A percentile compares a stretch with the other conserved stretches of the same genome.
Conservation (phyloP, 2,888 invertebrate genomes). For the Myopa testacea region DNA sequence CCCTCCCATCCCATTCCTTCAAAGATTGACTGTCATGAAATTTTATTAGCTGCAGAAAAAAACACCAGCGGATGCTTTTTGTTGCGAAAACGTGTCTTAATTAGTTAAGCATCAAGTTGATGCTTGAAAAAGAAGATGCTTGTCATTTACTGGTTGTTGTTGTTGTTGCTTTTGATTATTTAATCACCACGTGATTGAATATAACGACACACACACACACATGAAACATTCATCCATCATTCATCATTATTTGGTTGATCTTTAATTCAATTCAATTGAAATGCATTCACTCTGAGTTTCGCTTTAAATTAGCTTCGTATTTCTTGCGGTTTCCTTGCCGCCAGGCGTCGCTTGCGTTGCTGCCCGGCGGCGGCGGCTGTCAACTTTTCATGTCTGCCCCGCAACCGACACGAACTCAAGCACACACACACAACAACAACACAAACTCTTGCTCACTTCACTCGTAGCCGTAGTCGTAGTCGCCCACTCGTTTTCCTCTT, state of each 20-base stretch:
- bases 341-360: background rate
- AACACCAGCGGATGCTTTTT: background rate
- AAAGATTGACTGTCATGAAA: no score
- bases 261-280: slow-evolving; percentile 10
- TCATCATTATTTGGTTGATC: background rate
- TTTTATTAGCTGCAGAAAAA: no score
- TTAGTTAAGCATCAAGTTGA: background rate
- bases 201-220: no score
- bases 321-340: no score
- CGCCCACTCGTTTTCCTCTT: background rate
- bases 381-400: background rate
- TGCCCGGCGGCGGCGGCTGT: slow-evolving; percentile 10
- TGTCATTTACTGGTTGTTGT: background rate
- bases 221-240: no score
- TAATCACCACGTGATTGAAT: no score
- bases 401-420: background rate
- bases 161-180: background rate
- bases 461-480: background rate
- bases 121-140: background rate
- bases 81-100: slow-evolving; percentile 8
- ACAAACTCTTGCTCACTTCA: no score
- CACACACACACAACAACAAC: no score
- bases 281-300: background rate
- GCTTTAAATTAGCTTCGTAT: background rate
- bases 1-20: no score